Conservation (phyloP, 2,797 vertebrate genomes). For the Ispidina lecontei region DNA sequence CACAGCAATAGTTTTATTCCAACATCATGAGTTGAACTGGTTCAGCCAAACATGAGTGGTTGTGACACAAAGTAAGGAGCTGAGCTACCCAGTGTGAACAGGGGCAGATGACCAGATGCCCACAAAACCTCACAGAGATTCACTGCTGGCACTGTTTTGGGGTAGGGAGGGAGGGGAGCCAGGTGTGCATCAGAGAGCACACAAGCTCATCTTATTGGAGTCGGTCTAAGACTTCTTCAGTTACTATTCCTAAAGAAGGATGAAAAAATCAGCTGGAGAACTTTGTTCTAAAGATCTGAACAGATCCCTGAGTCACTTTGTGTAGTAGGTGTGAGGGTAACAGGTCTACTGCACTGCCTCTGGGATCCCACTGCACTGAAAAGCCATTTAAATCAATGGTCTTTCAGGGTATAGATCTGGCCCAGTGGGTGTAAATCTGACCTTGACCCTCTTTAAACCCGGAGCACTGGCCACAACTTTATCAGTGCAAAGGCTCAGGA, state of each 20-base stretch:
- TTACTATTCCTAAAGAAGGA: not conserved
- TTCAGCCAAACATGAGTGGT: not conserved
- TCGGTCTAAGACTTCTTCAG: not conserved
- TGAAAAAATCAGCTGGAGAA: not conserved
- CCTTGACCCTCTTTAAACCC: not conserved
- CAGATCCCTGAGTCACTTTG: not conserved
- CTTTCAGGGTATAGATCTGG: not conserved
- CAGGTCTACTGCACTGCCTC: not conserved
- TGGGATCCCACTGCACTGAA: not conserved
- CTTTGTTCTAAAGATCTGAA: not conserved
- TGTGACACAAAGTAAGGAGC: rapidly evolving
- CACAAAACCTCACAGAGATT: not conserved
- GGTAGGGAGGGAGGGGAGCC: not conserved
- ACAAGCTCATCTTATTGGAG: not conserved
- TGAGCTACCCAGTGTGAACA: not conserved
- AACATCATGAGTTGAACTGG: not conserved
- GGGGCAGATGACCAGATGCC: not conserved
- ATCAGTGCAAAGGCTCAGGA: not conserved
- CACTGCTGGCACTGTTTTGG: not conserved
- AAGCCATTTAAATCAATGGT: not conserved
- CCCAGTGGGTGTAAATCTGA: slow-evolving; percentile 1
- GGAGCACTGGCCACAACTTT: not conserved
- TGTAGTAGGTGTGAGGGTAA: not conserved
- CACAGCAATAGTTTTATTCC: not conserved
- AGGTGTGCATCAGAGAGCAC: not conserved